These are phyloP conservation scores for Chloebia gouldiae DNA, from an alignment of 2,113 vertebrate species.

Conservation along the genomic window DNA sequence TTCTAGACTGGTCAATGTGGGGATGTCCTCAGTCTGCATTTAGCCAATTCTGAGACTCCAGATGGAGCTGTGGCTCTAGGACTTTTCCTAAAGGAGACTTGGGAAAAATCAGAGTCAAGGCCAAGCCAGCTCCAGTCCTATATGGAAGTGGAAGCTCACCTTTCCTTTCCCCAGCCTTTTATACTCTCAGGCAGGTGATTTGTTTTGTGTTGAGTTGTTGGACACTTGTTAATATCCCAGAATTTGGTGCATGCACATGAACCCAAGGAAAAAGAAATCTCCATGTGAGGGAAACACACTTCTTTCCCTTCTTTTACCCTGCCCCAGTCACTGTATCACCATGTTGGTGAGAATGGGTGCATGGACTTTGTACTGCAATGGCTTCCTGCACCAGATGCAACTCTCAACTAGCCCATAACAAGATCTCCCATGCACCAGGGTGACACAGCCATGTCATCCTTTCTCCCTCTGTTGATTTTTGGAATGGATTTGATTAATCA, in stretches of 20 bases:
- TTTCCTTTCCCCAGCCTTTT: background rate
- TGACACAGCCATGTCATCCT: too few species aligned
- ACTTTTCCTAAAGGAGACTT: background rate
- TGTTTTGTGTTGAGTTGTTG: background rate
- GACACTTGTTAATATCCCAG: background rate
- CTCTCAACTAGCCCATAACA: background rate
- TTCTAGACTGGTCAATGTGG: background rate
- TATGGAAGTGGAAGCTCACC: background rate
- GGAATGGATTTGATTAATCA: too few species aligned
- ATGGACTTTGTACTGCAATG: background rate
- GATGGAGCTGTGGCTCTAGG: background rate
- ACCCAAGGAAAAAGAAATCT: background rate
- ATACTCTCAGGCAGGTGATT: background rate
- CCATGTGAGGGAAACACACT: background rate
- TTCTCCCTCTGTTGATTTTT: background rate
- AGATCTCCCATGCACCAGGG: background rate
- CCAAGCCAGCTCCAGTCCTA: background rate
- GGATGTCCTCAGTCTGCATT: background rate
- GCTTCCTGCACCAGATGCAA: background rate
- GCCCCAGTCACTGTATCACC: background rate
- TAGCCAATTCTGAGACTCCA: background rate
- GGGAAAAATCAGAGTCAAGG: background rate
- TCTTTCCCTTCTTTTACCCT: rapidly evolving
- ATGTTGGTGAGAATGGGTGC: background rate
- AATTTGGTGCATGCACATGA: background rate